Evolutionary conservation across 2,113 vertebrate genomes (phyloP).

Genomic region (Erpornis zantholeuca): DNA sequence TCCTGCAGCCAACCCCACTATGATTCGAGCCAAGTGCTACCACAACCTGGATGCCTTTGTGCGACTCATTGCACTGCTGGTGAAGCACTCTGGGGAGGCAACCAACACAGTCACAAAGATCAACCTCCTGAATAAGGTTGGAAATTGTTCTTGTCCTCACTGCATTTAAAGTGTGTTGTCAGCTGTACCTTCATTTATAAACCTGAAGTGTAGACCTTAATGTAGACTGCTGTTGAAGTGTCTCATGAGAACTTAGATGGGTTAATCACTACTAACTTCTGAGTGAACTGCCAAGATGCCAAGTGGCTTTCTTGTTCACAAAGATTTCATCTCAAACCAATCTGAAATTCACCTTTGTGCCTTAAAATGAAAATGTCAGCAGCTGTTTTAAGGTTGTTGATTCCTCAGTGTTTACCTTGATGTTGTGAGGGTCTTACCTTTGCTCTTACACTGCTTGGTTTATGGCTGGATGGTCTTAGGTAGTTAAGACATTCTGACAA

Average conservation of each 20-base stretch:
- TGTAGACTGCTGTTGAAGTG: background rate
- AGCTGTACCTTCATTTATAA: background rate
- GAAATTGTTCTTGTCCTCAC: background rate
- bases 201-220: background rate
- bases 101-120: conserved; percentile 99
- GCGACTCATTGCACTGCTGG: conserved; percentile 92
- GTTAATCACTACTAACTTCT: background rate
- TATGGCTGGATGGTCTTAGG: background rate
- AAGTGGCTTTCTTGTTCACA: background rate
- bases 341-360: background rate
- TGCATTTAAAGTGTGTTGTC: fast-evolving
- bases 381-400: background rate
- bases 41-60: conserved; percentile 98
- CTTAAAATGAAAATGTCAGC: background rate
- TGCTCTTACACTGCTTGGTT: background rate
- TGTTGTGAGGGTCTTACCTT: background rate
- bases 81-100: conserved; percentile 98
- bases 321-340: background rate
- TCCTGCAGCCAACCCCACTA: conserved; percentile 93
- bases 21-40: conserved; percentile 98
- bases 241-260: background rate
- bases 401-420: background rate
- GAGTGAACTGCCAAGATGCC: background rate
- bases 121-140: conserved; percentile 96
- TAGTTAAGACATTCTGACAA: background rate